Conservation (phyloP, 2,113 vertebrate genomes). For the Cottus gobio region DNA sequence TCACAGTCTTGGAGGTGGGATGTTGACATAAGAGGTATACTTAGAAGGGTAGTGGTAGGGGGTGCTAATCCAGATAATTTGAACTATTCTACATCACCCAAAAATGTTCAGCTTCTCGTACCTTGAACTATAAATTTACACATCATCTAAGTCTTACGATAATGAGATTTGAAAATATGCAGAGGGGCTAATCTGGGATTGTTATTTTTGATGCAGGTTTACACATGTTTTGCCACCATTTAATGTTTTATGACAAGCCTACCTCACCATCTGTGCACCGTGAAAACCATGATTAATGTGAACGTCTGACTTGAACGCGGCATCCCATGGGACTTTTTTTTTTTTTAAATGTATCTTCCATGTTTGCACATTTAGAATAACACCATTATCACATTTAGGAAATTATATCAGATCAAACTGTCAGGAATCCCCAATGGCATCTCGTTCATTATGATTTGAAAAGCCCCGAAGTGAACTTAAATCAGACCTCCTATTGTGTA, state of each 20-base stretch:
- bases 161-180: slow-evolving; percentile 41
- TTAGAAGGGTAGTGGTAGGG: slow-evolving; percentile 24
- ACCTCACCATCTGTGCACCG: slow-evolving; percentile 56
- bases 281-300: slow-evolving; percentile 46
- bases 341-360: slow-evolving; percentile 23
- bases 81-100: slow-evolving; percentile 20
- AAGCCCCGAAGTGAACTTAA: slow-evolving; percentile 47
- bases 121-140: slow-evolving; percentile 36
- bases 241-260: slow-evolving; percentile 52
- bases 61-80: slow-evolving; percentile 46
- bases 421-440: slow-evolving; percentile 27
- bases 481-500: slow-evolving; percentile 51
- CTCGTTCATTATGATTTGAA: slow-evolving; percentile 42
- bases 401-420: slow-evolving; percentile 55
- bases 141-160: slow-evolving; percentile 27
- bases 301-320: slow-evolving; percentile 27
- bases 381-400: slow-evolving; percentile 42
- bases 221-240: slow-evolving; percentile 41
- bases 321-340: slow-evolving; percentile 36
- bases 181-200: slow-evolving; percentile 40
- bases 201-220: slow-evolving; percentile 43
- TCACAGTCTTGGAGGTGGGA: slow-evolving; percentile 1
- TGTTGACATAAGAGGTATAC: slow-evolving; percentile 34
- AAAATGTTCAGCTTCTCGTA: slow-evolving; percentile 25
- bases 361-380: slow-evolving; percentile 53